Evolutionary conservation across 2,113 vertebrate species (phyloP).

Genomic region (Nycticebus coucang): DNA sequence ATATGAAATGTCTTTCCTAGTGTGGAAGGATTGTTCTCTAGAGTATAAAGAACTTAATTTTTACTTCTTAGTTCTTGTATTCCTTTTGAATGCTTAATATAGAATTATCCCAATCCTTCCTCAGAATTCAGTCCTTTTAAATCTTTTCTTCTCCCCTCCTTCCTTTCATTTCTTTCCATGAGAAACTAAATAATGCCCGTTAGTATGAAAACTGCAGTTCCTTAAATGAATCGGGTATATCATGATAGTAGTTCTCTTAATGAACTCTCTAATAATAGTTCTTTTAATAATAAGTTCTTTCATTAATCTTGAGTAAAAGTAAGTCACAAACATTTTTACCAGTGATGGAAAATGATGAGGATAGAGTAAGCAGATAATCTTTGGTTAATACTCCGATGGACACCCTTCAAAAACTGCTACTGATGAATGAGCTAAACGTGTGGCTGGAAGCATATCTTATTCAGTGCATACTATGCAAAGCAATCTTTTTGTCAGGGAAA

Average conservation of each 20-base stretch:
- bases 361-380: neutral
- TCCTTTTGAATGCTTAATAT: neutral
- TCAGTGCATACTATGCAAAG: neutral
- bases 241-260: neutral
- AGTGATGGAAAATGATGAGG: neutral
- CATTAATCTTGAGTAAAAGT: neutral
- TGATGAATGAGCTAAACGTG: neutral
- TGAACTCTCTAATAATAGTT: neutral
- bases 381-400: slow-evolving; percentile 9
- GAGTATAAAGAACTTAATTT: neutral
- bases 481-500: slow-evolving; percentile 13
- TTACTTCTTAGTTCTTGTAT: neutral
- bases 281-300: neutral
- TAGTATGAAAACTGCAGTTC: neutral
- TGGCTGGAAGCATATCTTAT: neutral
- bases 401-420: neutral
- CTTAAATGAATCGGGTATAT: neutral
- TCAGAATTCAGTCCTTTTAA: neutral
- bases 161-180: neutral
- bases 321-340: neutral
- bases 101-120: neutral
- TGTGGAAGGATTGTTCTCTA: neutral
- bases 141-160: no score
- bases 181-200: neutral
- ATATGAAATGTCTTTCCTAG: neutral